These are phyloP conservation scores for Zelleria hepariella DNA, from an alignment of 2,888 invertebrate species.

Conservation along the genomic window DNA sequence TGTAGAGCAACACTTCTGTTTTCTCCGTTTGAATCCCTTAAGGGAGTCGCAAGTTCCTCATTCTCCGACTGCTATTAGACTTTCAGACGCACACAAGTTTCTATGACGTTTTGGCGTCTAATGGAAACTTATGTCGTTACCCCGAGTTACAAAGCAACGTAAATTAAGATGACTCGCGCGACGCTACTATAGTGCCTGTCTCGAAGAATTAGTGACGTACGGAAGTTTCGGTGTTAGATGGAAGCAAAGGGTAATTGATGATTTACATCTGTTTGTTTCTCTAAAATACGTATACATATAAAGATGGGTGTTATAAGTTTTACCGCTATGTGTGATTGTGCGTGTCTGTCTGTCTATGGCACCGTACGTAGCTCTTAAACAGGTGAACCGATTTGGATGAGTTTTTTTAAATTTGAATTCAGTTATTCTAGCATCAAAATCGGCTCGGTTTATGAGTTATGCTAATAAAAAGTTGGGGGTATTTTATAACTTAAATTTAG, in stretches of 20 bases:
- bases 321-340: too few relatives aligned
- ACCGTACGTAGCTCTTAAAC: too few relatives aligned
- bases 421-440: too few relatives aligned
- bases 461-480: too few relatives aligned
- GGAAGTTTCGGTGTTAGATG: neutral
- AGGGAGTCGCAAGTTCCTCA: neutral
- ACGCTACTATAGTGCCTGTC: neutral
- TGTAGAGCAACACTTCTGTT: neutral
- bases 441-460: too few relatives aligned
- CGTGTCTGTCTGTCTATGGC: too few relatives aligned
- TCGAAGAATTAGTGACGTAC: neutral
- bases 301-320: too few relatives aligned
- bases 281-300: too few relatives aligned
- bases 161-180: neutral
- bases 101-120: constrained; percentile 4
- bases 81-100: neutral
- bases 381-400: too few relatives aligned
- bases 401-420: too few relatives aligned
- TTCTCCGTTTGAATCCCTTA: neutral
- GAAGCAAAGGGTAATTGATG: neutral
- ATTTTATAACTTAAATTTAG: too few relatives aligned
- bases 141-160: neutral
- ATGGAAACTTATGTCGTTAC: constrained; percentile 4
- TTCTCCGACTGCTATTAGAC: neutral
- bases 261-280: neutral